These are phyloP conservation scores for Microctenopoma steveboyesi DNA, from an alignment of 2,797 vertebrate genomes.

Conservation along the genomic window DNA sequence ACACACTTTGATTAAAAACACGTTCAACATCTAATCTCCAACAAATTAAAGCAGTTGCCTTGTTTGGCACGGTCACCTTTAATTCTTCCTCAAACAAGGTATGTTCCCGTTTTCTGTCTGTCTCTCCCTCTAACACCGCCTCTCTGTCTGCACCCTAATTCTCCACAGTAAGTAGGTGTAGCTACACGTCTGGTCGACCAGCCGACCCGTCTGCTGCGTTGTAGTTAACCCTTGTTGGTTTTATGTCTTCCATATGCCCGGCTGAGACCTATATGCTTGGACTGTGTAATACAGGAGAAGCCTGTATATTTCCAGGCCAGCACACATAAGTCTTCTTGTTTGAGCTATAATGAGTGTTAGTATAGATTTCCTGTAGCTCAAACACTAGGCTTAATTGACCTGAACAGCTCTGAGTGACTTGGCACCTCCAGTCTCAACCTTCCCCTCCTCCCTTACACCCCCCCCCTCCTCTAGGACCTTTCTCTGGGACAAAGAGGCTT, in stretches of 20 bases:
- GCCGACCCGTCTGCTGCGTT: conserved; percentile 51
- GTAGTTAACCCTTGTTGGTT: conserved; percentile 71
- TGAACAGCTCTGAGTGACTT: conserved; percentile 86
- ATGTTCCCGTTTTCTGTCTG: conserved; percentile 28
- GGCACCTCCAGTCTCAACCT: conserved; percentile 77
- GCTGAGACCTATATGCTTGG: conserved; percentile 60
- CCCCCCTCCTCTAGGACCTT: conserved; percentile 57
- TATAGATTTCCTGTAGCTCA: conserved; percentile 85
- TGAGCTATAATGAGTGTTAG: conserved; percentile 83
- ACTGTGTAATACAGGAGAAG: conserved; percentile 66
- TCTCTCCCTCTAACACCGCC: conserved; percentile 32
- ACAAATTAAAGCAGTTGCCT: conserved; percentile 76
- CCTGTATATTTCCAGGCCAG: conserved; percentile 72
- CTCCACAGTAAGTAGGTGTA: conserved; percentile 64
- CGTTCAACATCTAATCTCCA: conserved; percentile 77
- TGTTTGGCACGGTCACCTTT: conserved; percentile 69
- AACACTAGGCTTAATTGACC: conserved; percentile 87
- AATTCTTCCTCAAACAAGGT: conserved; percentile 54
- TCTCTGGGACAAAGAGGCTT: conserved; percentile 80
- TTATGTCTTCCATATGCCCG: conserved; percentile 82
- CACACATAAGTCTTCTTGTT: conserved; percentile 79
- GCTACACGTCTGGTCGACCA: conserved; percentile 51
- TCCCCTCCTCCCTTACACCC: conserved; percentile 51
- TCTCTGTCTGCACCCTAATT: conserved; percentile 63
- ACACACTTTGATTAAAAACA: conserved; percentile 84